These are phyloP conservation scores for Phataginus tetradactyla DNA, from an alignment of 2,797 vertebrate species.

Conservation along the genomic window DNA sequence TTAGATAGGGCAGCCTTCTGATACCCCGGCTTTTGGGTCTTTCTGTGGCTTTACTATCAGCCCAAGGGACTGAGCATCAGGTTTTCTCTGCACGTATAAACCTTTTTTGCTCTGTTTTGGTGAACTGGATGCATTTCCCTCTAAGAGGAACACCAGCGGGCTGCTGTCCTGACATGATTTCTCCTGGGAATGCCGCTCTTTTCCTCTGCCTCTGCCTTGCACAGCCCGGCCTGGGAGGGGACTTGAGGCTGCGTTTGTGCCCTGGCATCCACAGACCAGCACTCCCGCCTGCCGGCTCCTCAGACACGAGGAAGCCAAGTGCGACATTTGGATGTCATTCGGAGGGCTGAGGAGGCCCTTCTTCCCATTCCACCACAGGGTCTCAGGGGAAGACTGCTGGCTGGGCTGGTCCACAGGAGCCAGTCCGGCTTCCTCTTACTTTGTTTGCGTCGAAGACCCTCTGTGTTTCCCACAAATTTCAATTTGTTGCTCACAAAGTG, in stretches of 20 bases:
- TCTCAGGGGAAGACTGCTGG: background rate
- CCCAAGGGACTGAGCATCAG: background rate
- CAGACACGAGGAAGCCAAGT: background rate
- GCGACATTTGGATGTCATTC: background rate
- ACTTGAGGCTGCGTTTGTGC: too few species aligned
- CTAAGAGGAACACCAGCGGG: background rate
- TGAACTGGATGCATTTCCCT: background rate
- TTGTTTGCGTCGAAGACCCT: background rate
- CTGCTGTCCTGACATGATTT: background rate
- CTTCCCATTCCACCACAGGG: too few species aligned
- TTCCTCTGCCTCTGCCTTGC: background rate
- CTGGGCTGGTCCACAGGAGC: background rate
- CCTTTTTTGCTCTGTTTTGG: background rate
- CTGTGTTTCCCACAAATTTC: background rate
- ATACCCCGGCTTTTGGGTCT: background rate
- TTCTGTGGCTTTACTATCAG: background rate
- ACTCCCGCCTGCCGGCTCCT: background rate
- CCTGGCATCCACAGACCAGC: rapidly evolving
- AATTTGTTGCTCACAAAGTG: background rate
- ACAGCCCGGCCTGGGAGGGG: background rate
- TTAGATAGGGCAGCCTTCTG: background rate
- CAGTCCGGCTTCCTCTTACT: background rate
- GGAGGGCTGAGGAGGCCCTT: rapidly evolving
- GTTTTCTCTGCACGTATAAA: background rate
- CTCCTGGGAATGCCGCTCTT: background rate